Percentiles rank a stretch among this genome's conserved stretches.
Evolutionary conservation across 2,888 invertebrate genomes (phyloP).

Genomic region (Hoplodrina ambigua): DNA sequence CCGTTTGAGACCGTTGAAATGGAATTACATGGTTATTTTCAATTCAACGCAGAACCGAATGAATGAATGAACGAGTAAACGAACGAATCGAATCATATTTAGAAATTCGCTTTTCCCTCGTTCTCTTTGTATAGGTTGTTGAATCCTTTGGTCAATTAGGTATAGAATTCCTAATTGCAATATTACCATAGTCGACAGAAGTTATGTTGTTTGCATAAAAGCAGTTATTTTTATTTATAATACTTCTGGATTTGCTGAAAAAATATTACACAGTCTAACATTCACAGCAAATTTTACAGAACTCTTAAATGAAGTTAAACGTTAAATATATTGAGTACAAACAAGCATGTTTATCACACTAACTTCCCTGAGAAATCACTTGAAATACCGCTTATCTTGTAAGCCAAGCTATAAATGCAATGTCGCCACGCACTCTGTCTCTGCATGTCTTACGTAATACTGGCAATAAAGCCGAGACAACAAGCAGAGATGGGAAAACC

Average conservation of each 20-base stretch:
- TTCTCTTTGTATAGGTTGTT: slow-evolving; percentile 47
- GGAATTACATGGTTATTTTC: slow-evolving; percentile 68
- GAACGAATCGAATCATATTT: slow-evolving; percentile 66
- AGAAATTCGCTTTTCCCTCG: slow-evolving; percentile 53
- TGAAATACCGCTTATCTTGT: slow-evolving; percentile 56
- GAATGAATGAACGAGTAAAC: slow-evolving; percentile 65
- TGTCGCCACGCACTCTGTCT: slow-evolving; percentile 48
- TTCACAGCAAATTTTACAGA: neutral
- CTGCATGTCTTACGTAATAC: slow-evolving; percentile 38
- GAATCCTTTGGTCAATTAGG: slow-evolving; percentile 44
- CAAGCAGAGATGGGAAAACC: slow-evolving; percentile 20
- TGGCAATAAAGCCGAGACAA: slow-evolving; percentile 43
- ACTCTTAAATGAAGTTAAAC: slow-evolving; percentile 11
- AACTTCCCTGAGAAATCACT: slow-evolving; percentile 17
- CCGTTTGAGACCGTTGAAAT: slow-evolving; percentile 67
- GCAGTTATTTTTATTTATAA: neutral
- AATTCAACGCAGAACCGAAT: slow-evolving; percentile 59
- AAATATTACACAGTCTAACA: neutral
- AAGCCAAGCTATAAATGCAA: slow-evolving; percentile 54
- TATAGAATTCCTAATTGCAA: slow-evolving; percentile 28
- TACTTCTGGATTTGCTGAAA: neutral
- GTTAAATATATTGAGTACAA: slow-evolving; percentile 18
- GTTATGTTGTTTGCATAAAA: neutral
- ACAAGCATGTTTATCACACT: slow-evolving; percentile 26
- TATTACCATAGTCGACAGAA: slow-evolving; percentile 7